These are phyloP conservation scores for Strix occidentalis DNA, from an alignment of 2,797 vertebrate genomes.

Conservation along the genomic window DNA sequence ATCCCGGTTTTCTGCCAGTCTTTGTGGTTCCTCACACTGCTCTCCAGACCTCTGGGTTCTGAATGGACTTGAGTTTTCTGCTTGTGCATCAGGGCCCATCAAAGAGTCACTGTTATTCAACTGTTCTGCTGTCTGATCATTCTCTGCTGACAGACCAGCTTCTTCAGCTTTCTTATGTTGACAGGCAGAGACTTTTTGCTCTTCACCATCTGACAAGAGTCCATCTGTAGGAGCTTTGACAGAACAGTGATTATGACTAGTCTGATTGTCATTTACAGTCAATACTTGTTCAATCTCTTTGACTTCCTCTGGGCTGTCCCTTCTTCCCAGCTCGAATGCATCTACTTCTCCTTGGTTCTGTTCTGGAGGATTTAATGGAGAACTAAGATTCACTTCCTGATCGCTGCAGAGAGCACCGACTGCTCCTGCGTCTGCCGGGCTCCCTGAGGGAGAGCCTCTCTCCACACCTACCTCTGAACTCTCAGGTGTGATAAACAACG, in stretches of 20 bases:
- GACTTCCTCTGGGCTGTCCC: not conserved
- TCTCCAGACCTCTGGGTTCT: not conserved
- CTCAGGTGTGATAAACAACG: not conserved
- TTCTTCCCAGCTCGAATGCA: not conserved
- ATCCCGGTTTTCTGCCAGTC: not conserved
- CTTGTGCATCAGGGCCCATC: not conserved
- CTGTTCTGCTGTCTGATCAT: not conserved
- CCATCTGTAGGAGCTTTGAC: not conserved
- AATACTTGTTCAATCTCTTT: not conserved
- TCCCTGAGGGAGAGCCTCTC: not conserved
- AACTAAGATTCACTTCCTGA: not conserved
- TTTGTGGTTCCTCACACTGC: not conserved
- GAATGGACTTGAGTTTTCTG: not conserved
- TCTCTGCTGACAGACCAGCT: not conserved
- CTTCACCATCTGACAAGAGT: not conserved
- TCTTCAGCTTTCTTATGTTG: not conserved
- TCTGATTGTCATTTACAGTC: not conserved
- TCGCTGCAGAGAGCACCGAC: not conserved
- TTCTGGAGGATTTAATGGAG: not conserved
- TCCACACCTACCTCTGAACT: not conserved
- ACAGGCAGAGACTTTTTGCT: not conserved
- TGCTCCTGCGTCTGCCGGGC: not conserved
- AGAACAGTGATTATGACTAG: not conserved
- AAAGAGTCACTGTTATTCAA: not conserved
- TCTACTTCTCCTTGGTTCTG: not conserved